Percentiles rank a stretch among this genome's conserved stretches.
Conservation (phyloP, 2,113 vertebrate species). For the Smithornis capensis region DNA sequence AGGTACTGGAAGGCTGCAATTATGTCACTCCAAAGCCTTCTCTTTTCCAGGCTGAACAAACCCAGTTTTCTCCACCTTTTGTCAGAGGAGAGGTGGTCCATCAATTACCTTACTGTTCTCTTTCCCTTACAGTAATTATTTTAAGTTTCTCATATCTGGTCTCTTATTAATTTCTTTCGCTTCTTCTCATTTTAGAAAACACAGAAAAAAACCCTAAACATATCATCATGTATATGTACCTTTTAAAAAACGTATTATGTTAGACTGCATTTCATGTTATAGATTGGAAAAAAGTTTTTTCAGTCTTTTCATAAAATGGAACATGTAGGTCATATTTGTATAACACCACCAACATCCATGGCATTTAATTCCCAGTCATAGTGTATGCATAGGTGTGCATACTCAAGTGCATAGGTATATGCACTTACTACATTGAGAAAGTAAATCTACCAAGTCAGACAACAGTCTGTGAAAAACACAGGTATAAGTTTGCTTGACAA, state of each 20-base stretch:
- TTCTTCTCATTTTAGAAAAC: background rate
- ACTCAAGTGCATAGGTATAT: background rate
- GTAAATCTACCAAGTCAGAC: background rate
- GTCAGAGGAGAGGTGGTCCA: background rate
- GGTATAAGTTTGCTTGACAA: background rate
- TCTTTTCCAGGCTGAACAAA: background rate
- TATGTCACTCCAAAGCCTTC: background rate
- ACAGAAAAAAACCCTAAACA: background rate
- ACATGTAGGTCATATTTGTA: background rate
- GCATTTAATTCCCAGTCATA: background rate
- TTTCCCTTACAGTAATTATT: background rate
- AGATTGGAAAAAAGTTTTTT: background rate
- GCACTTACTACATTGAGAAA: background rate
- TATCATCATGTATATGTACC: background rate
- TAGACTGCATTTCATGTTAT: background rate
- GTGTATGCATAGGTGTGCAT: too few species aligned
- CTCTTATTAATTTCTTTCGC: background rate
- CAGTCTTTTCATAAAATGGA: background rate
- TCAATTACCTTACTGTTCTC: background rate
- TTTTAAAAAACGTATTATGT: background rate
- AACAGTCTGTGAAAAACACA: background rate
- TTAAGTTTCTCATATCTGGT: background rate
- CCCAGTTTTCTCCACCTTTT: background rate
- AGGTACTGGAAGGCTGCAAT: background rate
- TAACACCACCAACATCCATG: background rate